Percentiles rank a stretch among this genome's conserved stretches.
Conservation (phyloP, 35 echinoderm and acorn worm genomes). For the Heliocidaris erythrogramma region DNA sequence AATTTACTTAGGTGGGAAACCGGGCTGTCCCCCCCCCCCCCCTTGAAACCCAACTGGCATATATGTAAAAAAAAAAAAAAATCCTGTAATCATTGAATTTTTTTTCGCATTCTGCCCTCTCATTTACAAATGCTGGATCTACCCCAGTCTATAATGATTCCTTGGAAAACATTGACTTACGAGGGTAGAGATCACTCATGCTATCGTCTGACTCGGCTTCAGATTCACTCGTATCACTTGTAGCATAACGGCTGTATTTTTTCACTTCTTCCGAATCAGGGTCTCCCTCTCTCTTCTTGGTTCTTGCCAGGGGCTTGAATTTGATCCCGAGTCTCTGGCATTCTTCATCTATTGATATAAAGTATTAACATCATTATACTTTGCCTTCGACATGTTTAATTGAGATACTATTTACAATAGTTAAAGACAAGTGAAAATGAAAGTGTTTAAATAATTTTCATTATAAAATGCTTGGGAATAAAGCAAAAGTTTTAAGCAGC, state of each 20-base stretch:
- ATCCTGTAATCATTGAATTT: too few relatives aligned
- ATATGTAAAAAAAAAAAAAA: too few relatives aligned
- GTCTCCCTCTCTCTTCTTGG: background rate
- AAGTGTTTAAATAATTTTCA: too few relatives aligned
- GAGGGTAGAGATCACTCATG: constrained; percentile 55
- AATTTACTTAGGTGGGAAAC: background rate
- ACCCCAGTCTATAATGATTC: too few relatives aligned
- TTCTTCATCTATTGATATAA: constrained; percentile 50
- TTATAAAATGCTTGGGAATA: too few relatives aligned
- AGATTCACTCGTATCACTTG: constrained; percentile 51
- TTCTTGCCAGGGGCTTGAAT: constrained; percentile 46
- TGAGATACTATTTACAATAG: background rate
- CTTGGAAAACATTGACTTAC: constrained; percentile 20
- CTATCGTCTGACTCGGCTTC: constrained; percentile 53
- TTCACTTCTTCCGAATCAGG: constrained; percentile 15
- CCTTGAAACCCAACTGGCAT: background rate
- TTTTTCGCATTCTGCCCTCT: too few relatives aligned
- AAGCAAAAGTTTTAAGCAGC: too few relatives aligned
- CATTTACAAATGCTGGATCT: background rate
- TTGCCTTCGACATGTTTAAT: background rate
- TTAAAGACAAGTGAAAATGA: too few relatives aligned
- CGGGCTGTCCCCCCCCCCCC: too few relatives aligned
- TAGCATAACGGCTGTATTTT: background rate
- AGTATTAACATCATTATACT: background rate
- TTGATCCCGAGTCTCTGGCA: constrained; percentile 50